Evolutionary conservation across 2,113 vertebrate species (phyloP), one percentile per base, ranked within the genome.

Genomic region (Neolamprologus brichardi): DNA sequence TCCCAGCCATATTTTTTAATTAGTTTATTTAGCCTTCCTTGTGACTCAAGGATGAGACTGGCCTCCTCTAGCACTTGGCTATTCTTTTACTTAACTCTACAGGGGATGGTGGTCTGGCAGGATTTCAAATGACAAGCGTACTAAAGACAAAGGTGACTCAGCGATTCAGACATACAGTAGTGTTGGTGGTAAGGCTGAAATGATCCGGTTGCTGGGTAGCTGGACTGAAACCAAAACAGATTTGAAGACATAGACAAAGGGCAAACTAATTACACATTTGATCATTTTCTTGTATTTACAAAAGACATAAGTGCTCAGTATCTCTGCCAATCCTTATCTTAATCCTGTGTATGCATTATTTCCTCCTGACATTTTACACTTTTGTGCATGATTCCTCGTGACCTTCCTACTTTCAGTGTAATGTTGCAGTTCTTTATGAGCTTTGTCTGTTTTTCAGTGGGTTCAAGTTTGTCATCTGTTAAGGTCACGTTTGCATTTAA

Each of bases 1-100:
- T 96, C 30, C 82, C 72, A 94, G 94, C 89, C 89, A 95, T 94
- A 91, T 93, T 95, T 93, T 94, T 93, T 95, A 95, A 96, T 96
- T 96, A 92, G 94, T 96, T 96, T 95, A 93, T 95, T 95, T 94
- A 94, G 93, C 89, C 88, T 85, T 94, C 88, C 85, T 93, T 89
- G 81, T 90, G 93, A 93, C 93, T 95, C 92, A 91, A 88, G 92
- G 87, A 94, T 92, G 86, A 89, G 89, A 54, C 89, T 90, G 88
- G 90, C 94, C 93, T 94, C 91, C 88, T 93, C 88, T 82, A 85
- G 44, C 86, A 92, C 81, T 85, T 78, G 53, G 88, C 87, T 84
- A 86, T 92, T 91, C 83, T 79, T 91, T 94, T 86, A 56, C 64
- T 88, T 78, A 54, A 87, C 85, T 91, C 87, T 86, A 89, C 87